Evolutionary conservation across 2,797 vertebrate genomes (phyloP).

Genomic region (Eurystomus glaucurus): DNA sequence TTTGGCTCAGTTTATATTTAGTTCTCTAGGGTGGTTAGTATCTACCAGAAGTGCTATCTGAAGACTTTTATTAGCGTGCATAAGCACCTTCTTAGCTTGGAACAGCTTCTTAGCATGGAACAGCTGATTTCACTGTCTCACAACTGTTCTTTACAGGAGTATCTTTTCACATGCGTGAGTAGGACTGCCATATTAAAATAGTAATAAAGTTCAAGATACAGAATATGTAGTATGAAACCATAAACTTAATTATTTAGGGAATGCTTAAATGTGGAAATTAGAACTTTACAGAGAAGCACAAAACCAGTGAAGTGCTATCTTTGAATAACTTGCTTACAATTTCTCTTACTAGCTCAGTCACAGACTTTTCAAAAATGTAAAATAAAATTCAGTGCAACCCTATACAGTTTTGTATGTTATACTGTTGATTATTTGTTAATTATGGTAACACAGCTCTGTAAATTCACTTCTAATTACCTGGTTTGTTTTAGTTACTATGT

Average conservation of each 20-base stretch:
- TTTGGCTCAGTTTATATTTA: background rate
- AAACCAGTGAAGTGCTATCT: background rate
- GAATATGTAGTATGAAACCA: background rate
- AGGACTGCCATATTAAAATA: background rate
- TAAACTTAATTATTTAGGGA: background rate
- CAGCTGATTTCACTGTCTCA: background rate
- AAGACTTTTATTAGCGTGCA: background rate
- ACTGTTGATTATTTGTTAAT: background rate
- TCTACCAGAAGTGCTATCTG: background rate
- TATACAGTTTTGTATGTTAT: background rate
- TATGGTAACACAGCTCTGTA: background rate
- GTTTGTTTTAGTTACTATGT: background rate
- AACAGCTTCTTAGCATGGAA: background rate
- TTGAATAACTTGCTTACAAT: background rate
- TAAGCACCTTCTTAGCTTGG: background rate
- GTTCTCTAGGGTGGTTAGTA: background rate
- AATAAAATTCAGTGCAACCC: background rate
- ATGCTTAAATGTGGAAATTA: background rate
- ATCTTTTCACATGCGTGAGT: background rate
- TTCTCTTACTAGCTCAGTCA: background rate
- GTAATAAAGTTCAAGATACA: background rate
- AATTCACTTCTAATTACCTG: background rate
- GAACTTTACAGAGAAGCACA: background rate
- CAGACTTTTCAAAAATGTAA: background rate
- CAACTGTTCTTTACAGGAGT: background rate